phyloP scores from a whole-genome alignment of 1,140 invertebrate genomes.

The Drosophila bipectinata region DNA sequence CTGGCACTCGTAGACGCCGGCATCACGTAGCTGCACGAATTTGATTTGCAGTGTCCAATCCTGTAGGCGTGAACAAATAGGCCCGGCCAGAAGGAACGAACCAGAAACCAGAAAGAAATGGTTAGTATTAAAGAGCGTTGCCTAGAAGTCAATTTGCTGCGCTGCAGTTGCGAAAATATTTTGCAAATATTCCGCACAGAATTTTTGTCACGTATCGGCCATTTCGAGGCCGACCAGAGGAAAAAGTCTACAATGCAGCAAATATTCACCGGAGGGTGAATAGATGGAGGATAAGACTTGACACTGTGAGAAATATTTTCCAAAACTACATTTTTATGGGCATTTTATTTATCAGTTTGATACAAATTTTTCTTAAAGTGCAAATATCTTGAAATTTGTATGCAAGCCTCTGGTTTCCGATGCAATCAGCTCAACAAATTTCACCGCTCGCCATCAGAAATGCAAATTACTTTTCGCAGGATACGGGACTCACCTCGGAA shows the following conservation, averaged over 20 bases:
- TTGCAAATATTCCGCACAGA: conserved; percentile 37
- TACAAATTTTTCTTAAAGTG: neutral
- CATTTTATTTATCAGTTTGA: neutral
- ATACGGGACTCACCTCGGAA: conserved; percentile 87
- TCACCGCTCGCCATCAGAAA: conserved; percentile 27
- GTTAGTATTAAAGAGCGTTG: conserved; percentile 37
- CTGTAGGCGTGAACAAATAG: conserved; percentile 78
- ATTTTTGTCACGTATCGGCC: conserved; percentile 60
- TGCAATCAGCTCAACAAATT: conserved; percentile 35
- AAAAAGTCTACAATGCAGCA: conserved; percentile 45
- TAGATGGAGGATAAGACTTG: conserved; percentile 1
- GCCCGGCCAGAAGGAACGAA: neutral
- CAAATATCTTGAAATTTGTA: conserved; percentile 30
- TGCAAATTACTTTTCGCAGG: conserved; percentile 54
- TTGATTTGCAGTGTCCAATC: conserved; percentile 95
- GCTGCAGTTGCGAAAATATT: conserved; percentile 31
- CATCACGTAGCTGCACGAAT: conserved; percentile 91
- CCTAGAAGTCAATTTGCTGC: conserved; percentile 48
- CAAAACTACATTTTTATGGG: neutral
- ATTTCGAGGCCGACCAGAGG: conserved; percentile 46
- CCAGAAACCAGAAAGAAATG: conserved; percentile 19
- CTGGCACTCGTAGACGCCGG: conserved; percentile 93
- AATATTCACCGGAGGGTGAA: conserved; percentile 22
- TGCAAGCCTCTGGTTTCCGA: conserved; percentile 31
- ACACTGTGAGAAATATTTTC: conserved; percentile 7